Percentiles rank a stretch among this genome's conserved stretches.
Conservation (phyloP, 2,888 invertebrate species). For the Homarus gammarus region DNA sequence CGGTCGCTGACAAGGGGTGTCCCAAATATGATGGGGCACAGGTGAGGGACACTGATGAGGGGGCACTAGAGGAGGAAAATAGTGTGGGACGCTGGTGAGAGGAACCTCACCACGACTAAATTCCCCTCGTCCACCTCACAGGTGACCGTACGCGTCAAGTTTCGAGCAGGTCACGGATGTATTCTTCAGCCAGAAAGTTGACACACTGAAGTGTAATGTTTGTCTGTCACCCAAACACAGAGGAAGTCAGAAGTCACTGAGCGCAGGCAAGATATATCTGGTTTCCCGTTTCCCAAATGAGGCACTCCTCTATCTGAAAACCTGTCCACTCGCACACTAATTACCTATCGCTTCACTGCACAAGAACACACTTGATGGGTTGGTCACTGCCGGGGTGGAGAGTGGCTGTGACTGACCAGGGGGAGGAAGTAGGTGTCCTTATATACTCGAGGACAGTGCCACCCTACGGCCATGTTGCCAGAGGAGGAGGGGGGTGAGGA, state of each 20-base stretch:
- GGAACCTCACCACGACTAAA: neutral
- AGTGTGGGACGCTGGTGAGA: no score
- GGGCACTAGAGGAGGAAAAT: no score
- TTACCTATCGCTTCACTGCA: neutral
- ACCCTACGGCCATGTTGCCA: slow-evolving; percentile 4
- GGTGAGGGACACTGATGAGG: no score
- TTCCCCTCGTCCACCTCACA: neutral
- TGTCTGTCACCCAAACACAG: no score
- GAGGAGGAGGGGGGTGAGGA: neutral
- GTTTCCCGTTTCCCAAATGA: neutral
- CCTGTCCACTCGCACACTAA: neutral
- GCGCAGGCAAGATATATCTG: neutral
- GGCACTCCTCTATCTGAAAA: neutral
- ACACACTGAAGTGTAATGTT: no score
- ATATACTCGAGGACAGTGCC: slow-evolving; percentile 31
- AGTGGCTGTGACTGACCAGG: slow-evolving; percentile 16
- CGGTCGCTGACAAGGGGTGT: no score
- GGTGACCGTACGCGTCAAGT: no score
- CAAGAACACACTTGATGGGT: neutral
- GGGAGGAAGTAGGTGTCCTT: slow-evolving; percentile 19
- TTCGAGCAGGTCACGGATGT: no score
- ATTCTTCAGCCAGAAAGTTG: no score
- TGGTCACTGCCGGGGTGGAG: neutral
- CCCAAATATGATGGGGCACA: no score
- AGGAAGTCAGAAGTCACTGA: neutral